Evolutionary conservation across 2,888 invertebrate genomes (phyloP), one percentile per base, ranked within the genome.

Genomic region (Buathra laborator): DNA sequence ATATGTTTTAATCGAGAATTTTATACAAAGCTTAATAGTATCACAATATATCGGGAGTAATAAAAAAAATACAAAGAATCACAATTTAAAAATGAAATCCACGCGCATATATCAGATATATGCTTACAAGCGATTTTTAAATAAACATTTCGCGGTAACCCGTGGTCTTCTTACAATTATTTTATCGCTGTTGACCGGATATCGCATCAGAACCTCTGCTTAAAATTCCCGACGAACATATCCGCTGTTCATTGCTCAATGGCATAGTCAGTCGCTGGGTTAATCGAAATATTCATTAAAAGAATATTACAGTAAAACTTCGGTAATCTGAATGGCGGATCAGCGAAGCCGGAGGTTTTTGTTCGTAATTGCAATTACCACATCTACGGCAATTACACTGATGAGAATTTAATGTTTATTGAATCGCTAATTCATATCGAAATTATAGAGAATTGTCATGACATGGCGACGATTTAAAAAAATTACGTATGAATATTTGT

Each of bases 221-320:
- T 12, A n/a, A 14, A 71, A 70, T 79, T 62, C 12, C 37, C 32
- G 51, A 71, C 37, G 64, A 78, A 56, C 56, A n/a, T 59, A 32
- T 14, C 59, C 59, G 59, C 37, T 59, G 59, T 59, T 46, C 48
- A 16, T 12, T 68, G 9, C 59, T 14, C 32, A 14, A 7, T n/a
- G 16, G 16, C 32, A 51, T 59, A 1, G 5, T 32, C 14, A 48
- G 9, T 9, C 14, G 48, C 51, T 19, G 37, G n/a, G n/a, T 46
- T n/a, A n/a, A 43, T 44, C 12, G 1, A 29, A 79, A 62, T 37
- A 71, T 62, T 70, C 43, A 4, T 44, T 24, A 5, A 37, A 37
- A 53, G 37, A 70, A 64, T 62, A 56, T 24, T 9, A 37, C 37
- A 37, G 6, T 37, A 9, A 37, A 37, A 37, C 37, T 37, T 37